These are phyloP conservation scores for Sisyra terminalis DNA, from an alignment of 2,888 invertebrate genomes.

Conservation along the genomic window DNA sequence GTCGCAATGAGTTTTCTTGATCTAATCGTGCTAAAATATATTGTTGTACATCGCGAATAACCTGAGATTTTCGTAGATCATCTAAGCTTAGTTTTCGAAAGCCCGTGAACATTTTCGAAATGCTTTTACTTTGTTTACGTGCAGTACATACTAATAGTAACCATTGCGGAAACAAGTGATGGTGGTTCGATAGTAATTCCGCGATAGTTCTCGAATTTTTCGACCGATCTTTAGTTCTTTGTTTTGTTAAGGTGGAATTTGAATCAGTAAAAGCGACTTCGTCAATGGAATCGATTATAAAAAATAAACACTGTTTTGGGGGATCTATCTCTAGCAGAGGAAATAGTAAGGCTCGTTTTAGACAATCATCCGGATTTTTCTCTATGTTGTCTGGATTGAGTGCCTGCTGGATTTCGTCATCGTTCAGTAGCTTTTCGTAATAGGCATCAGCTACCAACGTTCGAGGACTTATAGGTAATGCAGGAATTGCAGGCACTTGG, in stretches of 20 bases:
- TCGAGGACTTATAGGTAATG: slow-evolving; percentile 36
- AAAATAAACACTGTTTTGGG: slow-evolving; percentile 67
- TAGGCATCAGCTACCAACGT: slow-evolving; percentile 61
- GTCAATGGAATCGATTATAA: slow-evolving; percentile 86
- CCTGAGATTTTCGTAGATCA: slow-evolving; percentile 75
- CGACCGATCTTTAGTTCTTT: slow-evolving; percentile 28
- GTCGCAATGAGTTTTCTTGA: slow-evolving; percentile 71
- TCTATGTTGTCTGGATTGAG: slow-evolving; percentile 68
- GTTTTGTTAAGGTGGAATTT: slow-evolving; percentile 35
- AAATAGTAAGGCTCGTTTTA: slow-evolving; percentile 73
- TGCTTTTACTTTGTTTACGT: slow-evolving; percentile 66
- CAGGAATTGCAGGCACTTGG: slow-evolving; percentile 27
- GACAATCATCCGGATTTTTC: slow-evolving; percentile 78
- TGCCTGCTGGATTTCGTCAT: slow-evolving; percentile 68
- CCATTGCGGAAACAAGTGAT: slow-evolving; percentile 88
- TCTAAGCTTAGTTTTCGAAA: slow-evolving; percentile 87
- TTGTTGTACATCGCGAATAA: slow-evolving; percentile 88
- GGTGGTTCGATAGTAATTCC: slow-evolving; percentile 73
- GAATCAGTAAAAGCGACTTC: slow-evolving; percentile 45
- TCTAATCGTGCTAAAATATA: slow-evolving; percentile 84
- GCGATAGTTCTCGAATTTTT: slow-evolving; percentile 51
- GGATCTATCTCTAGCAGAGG: slow-evolving; percentile 76
- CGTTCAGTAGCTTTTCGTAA: slow-evolving; percentile 57
- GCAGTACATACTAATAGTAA: slow-evolving; percentile 78
- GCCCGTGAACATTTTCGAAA: slow-evolving; percentile 65